Conservation (phyloP, 2,888 invertebrate species). For the Hirtodrosophila confusa region DNA sequence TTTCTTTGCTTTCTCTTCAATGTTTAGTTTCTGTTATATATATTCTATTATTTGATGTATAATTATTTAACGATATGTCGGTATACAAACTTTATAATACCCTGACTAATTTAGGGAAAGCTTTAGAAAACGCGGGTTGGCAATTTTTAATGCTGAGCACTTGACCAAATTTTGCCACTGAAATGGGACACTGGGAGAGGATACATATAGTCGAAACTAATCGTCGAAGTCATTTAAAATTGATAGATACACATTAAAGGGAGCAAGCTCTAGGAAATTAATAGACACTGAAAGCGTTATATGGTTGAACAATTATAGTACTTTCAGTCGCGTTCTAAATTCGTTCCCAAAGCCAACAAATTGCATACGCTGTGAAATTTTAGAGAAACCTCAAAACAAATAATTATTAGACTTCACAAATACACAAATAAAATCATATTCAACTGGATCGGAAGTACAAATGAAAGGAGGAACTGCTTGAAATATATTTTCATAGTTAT, state of each 20-base stretch:
- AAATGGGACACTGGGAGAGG: slow-evolving; percentile 20
- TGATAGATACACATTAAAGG: slow-evolving; percentile 16
- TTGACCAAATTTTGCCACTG: slow-evolving; percentile 46
- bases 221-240: slow-evolving; percentile 8
- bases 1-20: slow-evolving; percentile 21
- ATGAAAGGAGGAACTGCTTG: too few species aligned
- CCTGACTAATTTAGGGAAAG: slow-evolving; percentile 65
- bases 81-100: slow-evolving; percentile 79
- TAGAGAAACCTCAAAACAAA: background rate
- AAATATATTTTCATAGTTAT: too few species aligned
- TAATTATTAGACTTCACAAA: background rate
- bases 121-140: slow-evolving; percentile 52
- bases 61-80: slow-evolving; percentile 80
- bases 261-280: slow-evolving; percentile 31
- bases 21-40: slow-evolving; percentile 39
- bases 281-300: slow-evolving; percentile 59
- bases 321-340: slow-evolving; percentile 28
- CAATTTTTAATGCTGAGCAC: slow-evolving; percentile 47
- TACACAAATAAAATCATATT: too few species aligned
- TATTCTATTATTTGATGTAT: slow-evolving; percentile 57
- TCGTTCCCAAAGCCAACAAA: background rate
- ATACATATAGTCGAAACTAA: slow-evolving; percentile 7
- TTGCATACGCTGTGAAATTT: background rate
- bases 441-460: too few species aligned
- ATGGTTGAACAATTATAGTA: slow-evolving; percentile 22